Conservation (phyloP, 2,888 invertebrate species). For the Apamea anceps region DNA sequence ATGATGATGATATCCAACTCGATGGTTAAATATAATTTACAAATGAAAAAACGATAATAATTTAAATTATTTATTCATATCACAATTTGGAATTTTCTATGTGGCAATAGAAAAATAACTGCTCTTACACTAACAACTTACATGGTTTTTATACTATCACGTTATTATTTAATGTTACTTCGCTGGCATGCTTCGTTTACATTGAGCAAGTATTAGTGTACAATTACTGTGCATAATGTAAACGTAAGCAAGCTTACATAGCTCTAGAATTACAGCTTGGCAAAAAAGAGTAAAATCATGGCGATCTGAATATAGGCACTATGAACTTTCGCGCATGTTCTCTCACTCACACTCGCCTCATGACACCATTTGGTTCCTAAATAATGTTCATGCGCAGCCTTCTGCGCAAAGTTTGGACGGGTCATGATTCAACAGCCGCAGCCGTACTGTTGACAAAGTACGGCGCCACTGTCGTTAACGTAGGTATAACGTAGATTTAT, state of each 20-base stretch:
- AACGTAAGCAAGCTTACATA: background rate
- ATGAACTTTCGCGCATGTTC: background rate
- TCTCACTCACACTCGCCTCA: background rate
- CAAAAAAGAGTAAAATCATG: constrained; percentile 12
- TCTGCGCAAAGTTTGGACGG: background rate
- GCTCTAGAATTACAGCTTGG: constrained; percentile 8
- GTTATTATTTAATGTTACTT: constrained; percentile 20
- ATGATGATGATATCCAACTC: background rate
- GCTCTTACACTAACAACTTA: constrained; percentile 55
- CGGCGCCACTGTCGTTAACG: background rate
- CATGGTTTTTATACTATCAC: constrained; percentile 20
- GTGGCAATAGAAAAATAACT: constrained; percentile 73
- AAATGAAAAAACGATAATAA: constrained; percentile 19
- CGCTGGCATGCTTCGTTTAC: background rate
- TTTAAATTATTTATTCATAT: constrained; percentile 76
- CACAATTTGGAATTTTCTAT: constrained; percentile 76
- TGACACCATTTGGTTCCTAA: background rate
- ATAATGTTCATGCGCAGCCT: background rate
- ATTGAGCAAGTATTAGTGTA: background rate
- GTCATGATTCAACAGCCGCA: background rate
- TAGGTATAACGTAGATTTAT: background rate
- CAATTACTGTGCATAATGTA: constrained; percentile 20
- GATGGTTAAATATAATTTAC: background rate
- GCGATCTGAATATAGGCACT: too few relatives aligned
- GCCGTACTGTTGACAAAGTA: background rate